These are phyloP conservation scores for Rhombomys opimus DNA, from an alignment of 2,113 vertebrate species.

Conservation along the genomic window DNA sequence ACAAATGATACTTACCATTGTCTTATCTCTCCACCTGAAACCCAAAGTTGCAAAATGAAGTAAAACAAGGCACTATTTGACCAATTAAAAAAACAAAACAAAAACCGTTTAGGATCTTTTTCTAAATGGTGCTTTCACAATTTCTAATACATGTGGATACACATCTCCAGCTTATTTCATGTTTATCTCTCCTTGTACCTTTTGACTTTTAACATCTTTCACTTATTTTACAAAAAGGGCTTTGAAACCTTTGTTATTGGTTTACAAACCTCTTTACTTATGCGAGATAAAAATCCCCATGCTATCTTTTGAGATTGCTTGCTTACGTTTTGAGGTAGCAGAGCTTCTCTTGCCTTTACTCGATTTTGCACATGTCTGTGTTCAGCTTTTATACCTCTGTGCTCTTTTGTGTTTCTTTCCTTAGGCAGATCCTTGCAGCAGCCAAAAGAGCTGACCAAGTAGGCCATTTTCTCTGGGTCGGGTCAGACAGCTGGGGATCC, in stretches of 20 bases:
- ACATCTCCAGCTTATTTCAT: background rate
- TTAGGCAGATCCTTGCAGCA: conserved; percentile 95
- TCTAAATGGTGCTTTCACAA: background rate
- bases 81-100: background rate
- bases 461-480: conserved; percentile 97
- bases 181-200: background rate
- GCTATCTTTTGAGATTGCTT: background rate
- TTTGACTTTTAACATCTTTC: background rate
- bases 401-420: background rate
- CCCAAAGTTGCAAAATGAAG: background rate
- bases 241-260: background rate
- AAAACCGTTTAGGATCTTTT: background rate
- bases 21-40: background rate
- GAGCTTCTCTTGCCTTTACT: background rate
- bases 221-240: background rate
- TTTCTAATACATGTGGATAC: background rate
- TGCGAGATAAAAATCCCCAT: background rate
- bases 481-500: conserved; percentile 98
- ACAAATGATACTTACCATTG: background rate
- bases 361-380: background rate
- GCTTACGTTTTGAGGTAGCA: background rate
- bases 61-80: background rate
- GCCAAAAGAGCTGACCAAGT: conserved; percentile 93
- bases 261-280: background rate
- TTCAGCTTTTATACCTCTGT: fast-evolving